Conservation (phyloP, 2,113 vertebrate species). For the Tursiops truncatus region DNA sequence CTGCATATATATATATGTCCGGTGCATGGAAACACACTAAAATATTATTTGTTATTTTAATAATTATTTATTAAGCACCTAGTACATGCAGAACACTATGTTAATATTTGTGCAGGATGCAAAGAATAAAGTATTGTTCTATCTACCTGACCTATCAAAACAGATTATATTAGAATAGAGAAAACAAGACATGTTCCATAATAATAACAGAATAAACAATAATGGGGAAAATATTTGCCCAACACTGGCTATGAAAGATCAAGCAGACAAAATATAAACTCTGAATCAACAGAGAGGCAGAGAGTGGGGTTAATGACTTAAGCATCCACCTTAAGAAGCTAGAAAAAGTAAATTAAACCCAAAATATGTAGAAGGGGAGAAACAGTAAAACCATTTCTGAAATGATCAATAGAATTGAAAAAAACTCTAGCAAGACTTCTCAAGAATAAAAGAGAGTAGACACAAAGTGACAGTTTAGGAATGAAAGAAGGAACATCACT, state of each 20-base stretch:
- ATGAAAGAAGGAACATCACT: not conserved
- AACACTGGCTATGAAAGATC: not conserved
- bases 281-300: not conserved
- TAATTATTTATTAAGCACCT: not conserved
- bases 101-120: not conserved
- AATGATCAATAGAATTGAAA: not conserved
- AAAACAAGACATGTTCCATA: not conserved
- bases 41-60: not conserved
- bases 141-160: not conserved
- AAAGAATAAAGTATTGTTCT: not conserved
- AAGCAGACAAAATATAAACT: not conserved
- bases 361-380: not conserved
- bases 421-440: not conserved
- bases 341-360: not conserved
- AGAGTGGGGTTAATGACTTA: not conserved
- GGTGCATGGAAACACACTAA: conserved; percentile 30
- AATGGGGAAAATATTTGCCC: not conserved
- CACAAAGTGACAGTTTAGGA: not conserved
- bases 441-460: not conserved
- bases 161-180: not conserved
- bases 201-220: not conserved
- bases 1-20: not conserved
- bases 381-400: conserved; percentile 22
- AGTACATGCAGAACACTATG: not conserved
- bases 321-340: conserved; percentile 16